Evolutionary conservation across 1,140 invertebrate genomes (phyloP), one percentile per base, ranked within the genome.

Genomic region (Ostrea denselamellosa): DNA sequence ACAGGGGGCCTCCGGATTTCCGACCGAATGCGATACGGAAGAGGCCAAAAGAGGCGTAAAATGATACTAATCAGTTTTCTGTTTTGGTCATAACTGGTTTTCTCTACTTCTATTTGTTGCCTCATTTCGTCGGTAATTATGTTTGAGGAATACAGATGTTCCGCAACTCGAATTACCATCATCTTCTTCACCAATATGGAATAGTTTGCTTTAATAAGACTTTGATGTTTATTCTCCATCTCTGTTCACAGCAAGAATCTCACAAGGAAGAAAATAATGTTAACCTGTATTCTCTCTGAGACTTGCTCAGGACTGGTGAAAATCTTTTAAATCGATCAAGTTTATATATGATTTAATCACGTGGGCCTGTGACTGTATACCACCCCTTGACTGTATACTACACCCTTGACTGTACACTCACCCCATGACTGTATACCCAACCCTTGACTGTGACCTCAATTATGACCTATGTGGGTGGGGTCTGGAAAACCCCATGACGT

Each of bases 31-130:
- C 17, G 28, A 83, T 14, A 83, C 86, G n/a, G 58, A 65, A 14
- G 81, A 83, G 53, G 28, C 77, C 10, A 83, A 83, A 52, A 65
- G 14, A 14, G 81, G 17, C 81, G 25, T 83, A 82, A 28, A 82
- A 82, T 82, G 22, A 82, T 82, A 51, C 81, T 82, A 19, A 82
- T 82, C 22, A 82, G 44, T 82, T 82, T 82, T 82, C 81, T 82
- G 34, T 51, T 82, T 82, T 51, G 22, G 81, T 82, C 81, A 8
- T 82, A 82, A 51, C 81, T 82, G 81, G 81, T 82, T 82, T 82
- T 25, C 19, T 82, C 81, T 7, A 19, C 81, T 51, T 82, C 81
- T 82, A 82, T 82, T 51, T 82, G 25, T 82, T 82, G 81, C 34
- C 34, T 82, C 81, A 82, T 82, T 82, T 82, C 25, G 8, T 82